phyloP scores from a whole-genome alignment of 1,140 invertebrate species.

The Coenobita brevimanus region DNA sequence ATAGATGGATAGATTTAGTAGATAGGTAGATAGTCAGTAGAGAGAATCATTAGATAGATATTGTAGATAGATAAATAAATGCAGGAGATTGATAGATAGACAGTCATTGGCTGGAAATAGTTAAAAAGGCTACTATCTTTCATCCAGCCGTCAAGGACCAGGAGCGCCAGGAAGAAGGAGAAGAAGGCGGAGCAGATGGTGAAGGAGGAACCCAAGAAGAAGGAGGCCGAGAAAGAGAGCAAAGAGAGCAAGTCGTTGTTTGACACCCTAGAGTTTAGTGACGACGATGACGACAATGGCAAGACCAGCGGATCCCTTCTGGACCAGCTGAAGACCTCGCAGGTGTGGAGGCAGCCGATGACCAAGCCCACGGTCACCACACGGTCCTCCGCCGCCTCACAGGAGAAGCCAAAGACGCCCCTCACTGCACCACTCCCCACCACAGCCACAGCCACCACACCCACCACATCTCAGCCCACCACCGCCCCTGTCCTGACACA shows the following conservation, averaged over 20 bases:
- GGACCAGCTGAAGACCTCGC: slow-evolving; percentile 84
- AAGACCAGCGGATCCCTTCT: slow-evolving; percentile 77
- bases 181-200: slow-evolving; percentile 74
- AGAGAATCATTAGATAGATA: too few relatives aligned
- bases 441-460: not conserved
- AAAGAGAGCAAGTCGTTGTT: slow-evolving; percentile 74
- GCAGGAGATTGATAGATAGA: too few relatives aligned
- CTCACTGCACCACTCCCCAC: not conserved
- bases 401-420: slow-evolving; percentile 6
- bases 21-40: too few relatives aligned
- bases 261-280: slow-evolving; percentile 62
- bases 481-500: too few relatives aligned
- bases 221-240: slow-evolving; percentile 77
- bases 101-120: too few relatives aligned
- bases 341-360: slow-evolving; percentile 84
- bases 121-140: too few relatives aligned
- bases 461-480: too few relatives aligned
- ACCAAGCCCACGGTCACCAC: slow-evolving; percentile 62
- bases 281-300: slow-evolving; percentile 76
- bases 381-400: slow-evolving; percentile 53
- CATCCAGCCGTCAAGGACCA: slow-evolving; percentile 34
- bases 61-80: too few relatives aligned
- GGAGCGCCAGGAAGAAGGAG: slow-evolving; percentile 18
- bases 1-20: too few relatives aligned
- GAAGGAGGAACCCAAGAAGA: slow-evolving; percentile 73